phyloP scores from a whole-genome alignment of 2,888 invertebrate genomes.

The Formica aserva region DNA sequence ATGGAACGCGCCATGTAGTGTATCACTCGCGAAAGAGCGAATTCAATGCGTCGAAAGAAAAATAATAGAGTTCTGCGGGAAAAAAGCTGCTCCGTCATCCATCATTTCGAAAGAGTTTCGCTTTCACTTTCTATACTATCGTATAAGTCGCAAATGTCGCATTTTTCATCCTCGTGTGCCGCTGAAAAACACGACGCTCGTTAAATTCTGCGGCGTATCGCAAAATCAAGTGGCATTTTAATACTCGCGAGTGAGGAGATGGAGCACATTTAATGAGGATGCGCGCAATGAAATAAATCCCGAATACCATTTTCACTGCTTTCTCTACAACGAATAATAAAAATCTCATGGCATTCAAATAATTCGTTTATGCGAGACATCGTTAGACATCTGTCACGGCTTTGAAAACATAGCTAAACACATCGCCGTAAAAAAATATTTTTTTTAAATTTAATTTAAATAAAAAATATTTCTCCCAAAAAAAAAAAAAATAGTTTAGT shows the following conservation, averaged over 20 bases:
- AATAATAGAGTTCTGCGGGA: background rate
- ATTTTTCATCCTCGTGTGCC: background rate
- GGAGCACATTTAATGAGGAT: constrained; percentile 6
- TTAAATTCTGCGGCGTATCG: constrained; percentile 1
- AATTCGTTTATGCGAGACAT: constrained; percentile 1
- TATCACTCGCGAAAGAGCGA: background rate
- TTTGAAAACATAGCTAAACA: background rate
- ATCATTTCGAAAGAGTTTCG: background rate
- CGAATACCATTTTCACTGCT: background rate
- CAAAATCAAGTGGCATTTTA: constrained; percentile 21
- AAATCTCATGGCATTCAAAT: constrained; percentile 8
- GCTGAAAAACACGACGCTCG: background rate
- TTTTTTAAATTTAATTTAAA: background rate
- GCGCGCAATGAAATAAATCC: background rate
- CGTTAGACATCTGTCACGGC: background rate
- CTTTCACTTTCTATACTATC: background rate
- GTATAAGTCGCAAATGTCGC: background rate
- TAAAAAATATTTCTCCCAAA: background rate
- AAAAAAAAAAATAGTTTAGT: background rate
- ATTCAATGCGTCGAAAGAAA: background rate
- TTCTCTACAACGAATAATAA: background rate
- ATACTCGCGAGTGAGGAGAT: background rate
- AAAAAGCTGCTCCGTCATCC: background rate
- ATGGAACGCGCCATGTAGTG: background rate
- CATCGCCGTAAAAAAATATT: too few relatives aligned